Base-by-base conservation (phyloP, 2,888 invertebrate species). In the Apotomis betuletana region DNA sequence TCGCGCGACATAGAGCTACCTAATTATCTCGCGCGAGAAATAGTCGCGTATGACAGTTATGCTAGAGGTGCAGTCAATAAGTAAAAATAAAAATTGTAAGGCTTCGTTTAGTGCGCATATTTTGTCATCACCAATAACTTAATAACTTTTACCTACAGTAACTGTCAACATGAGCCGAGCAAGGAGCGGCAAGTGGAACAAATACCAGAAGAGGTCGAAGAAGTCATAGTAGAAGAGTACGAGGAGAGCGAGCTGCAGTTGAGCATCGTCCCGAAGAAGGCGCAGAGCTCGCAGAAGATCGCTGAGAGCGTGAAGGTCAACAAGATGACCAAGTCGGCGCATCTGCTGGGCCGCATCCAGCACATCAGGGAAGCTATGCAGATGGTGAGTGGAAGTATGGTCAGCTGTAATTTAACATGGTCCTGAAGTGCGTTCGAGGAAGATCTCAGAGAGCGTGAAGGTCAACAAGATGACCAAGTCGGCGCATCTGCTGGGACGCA, bases 241-340 rank as follows among this genome's bases (percentile, higher is more conserved):
- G 85, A 85, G 59, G 77, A 80, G 27, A 81, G 84, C 44, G 85
- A 87, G 4, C 71, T 82, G 27, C 83, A 84, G 70, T 75, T 84
- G 41, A 85, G 81, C 74, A 85, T 90, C 5, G 72, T 80, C 4
- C 83, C 91, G 8, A 92, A 91, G 84, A 88, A 86, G 73, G 89
- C 91, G 5, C 89, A 89, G 73, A 92, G 92, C 79, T 78, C 91
- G 3, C 91, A 91, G 77, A 87, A 87, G 74, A 67, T 89, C 13
- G 58, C 70, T 0, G 85, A 87, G 3, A 82, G 77, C 64, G 77
- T 77, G 44, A 86, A 83, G 63, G 78, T 81, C 70, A 88, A 87
- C 67, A 92, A 92, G 80, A 85, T 75, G 5, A 92, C 92, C 0
- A 89, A 91, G 74, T 92, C 92, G 0, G 92, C 92, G 5, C 92